These are phyloP conservation scores for Bolborhynchus lineola DNA, from an alignment of 2,113 vertebrate species.

Conservation along the genomic window DNA sequence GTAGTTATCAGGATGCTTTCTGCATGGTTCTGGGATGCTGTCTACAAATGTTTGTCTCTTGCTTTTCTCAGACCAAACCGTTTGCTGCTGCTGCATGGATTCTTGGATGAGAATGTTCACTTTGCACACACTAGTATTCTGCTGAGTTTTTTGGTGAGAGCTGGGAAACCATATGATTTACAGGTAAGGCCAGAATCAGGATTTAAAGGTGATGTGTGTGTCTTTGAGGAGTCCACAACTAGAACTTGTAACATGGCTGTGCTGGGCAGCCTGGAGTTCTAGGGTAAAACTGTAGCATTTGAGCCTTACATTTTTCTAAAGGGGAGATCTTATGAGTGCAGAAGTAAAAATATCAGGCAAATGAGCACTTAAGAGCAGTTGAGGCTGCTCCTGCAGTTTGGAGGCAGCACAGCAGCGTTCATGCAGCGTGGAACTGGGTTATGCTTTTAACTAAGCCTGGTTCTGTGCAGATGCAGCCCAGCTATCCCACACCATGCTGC, in stretches of 20 bases:
- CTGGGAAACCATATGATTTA: slow-evolving; percentile 82
- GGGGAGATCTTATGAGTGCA: background rate
- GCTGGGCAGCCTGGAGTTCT: background rate
- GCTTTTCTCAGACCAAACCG: slow-evolving; percentile 76
- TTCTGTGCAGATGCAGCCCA: background rate
- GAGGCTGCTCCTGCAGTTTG: background rate
- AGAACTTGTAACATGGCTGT: background rate
- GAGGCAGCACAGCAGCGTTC: background rate
- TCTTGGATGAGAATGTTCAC: slow-evolving; percentile 85
- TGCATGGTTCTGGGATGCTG: background rate
- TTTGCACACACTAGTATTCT: slow-evolving; percentile 86
- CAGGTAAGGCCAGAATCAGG: slow-evolving; percentile 71
- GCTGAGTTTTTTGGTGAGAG: slow-evolving; percentile 84
- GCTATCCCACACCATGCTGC: background rate
- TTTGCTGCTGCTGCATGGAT: slow-evolving; percentile 81
- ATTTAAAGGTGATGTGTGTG: background rate
- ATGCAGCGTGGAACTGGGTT: background rate
- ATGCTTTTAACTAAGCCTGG: background rate
- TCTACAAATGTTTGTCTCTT: slow-evolving; percentile 18
- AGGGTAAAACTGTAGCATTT: background rate
- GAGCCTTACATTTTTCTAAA: background rate
- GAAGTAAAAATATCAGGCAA: background rate
- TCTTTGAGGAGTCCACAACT: background rate
- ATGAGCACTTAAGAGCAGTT: background rate
- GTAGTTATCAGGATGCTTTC: background rate